A percentile compares a stretch with the other conserved stretches of the same genome.
Evolutionary conservation across 2,797 vertebrate species (phyloP).

Genomic region (Hyperoplus immaculatus): DNA sequence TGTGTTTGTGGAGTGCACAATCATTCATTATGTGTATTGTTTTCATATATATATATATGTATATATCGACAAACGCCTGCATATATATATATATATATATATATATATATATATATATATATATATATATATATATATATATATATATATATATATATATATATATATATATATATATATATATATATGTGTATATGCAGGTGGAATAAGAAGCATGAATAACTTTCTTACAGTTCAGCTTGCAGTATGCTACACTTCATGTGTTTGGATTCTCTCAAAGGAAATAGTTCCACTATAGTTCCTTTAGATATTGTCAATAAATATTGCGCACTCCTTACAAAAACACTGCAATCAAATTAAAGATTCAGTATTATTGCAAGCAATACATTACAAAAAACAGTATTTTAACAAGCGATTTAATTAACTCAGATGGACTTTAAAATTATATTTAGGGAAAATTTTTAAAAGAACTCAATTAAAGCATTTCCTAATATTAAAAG

Average conservation of each 20-base stretch:
- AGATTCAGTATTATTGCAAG: not conserved
- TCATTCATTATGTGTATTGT: conserved; percentile 20
- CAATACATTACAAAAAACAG: not conserved
- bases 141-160: not conserved
- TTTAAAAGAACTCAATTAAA: not conserved
- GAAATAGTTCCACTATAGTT: not conserved
- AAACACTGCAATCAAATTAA: not conserved
- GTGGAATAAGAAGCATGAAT: not conserved
- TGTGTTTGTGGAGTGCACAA: conserved; percentile 5
- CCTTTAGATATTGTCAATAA: conserved; percentile 2
- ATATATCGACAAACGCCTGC: too few species aligned
- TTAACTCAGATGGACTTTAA: not conserved
- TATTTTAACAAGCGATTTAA: not conserved
- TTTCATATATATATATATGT: not conserved
- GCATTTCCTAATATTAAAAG: not conserved
- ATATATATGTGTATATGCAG: not conserved
- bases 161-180: not conserved
- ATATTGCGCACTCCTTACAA: not conserved
- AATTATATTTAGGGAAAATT: not conserved
- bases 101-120: too few species aligned
- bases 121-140: too few species aligned
- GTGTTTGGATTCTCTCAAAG: not conserved
- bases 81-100: not conserved
- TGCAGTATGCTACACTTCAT: not conserved
- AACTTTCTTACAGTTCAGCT: conserved; percentile 7